phyloP scores from a whole-genome alignment of 2,888 invertebrate species.

The Leucozona laternaria region DNA sequence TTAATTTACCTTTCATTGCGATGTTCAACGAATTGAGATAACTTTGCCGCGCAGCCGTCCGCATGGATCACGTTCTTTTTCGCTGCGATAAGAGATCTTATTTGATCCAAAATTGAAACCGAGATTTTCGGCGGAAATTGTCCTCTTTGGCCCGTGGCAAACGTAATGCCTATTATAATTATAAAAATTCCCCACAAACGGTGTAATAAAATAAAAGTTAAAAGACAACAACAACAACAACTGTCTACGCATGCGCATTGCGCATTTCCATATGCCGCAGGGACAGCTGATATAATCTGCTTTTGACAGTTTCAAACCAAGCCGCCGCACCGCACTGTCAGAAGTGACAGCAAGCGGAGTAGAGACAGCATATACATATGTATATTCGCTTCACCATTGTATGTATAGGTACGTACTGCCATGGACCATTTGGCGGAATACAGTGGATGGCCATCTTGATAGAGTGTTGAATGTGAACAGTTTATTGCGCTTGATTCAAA shows the following conservation, averaged over 20 bases:
- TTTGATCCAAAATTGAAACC: conserved; percentile 46
- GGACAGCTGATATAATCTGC: conserved; percentile 62
- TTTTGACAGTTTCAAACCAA: conserved; percentile 64
- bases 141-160: conserved; percentile 81
- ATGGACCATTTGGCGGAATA: conserved; percentile 71
- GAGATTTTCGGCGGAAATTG: conserved; percentile 61
- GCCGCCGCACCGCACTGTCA: conserved; percentile 58
- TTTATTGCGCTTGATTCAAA: conserved; percentile 76
- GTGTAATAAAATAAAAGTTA: conserved; percentile 54
- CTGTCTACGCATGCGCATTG: conserved; percentile 59
- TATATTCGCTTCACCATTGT: not conserved
- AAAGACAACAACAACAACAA: not conserved
- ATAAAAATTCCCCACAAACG: conserved; percentile 57
- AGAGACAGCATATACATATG: conserved; percentile 34
- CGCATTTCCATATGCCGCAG: conserved; percentile 70
- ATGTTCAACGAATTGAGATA: conserved; percentile 29
- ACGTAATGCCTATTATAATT: conserved; percentile 78
- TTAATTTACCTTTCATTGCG: conserved; percentile 52
- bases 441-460: conserved; percentile 75
- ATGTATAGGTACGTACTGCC: not conserved
- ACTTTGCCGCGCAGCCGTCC: no score
- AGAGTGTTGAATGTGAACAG: conserved; percentile 76
- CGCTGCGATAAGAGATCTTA: conserved; percentile 54
- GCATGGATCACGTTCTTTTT: conserved; percentile 67
- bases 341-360: conserved; percentile 49